These are phyloP conservation scores for Acrobasis suavella DNA, from an alignment of 2,888 invertebrate genomes.

Conservation along the genomic window DNA sequence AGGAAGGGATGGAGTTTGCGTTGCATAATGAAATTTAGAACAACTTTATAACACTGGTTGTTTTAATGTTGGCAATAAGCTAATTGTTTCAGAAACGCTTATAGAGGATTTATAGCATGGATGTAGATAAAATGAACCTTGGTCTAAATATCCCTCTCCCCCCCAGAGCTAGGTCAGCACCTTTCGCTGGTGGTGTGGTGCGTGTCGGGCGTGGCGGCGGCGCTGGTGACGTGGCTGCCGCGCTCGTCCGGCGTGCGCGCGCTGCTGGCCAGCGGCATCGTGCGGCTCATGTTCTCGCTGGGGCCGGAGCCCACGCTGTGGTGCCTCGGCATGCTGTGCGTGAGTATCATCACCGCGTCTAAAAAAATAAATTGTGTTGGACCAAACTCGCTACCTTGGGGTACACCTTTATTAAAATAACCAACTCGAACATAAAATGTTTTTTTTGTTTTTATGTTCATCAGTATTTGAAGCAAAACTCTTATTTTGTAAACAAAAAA, in stretches of 20 bases:
- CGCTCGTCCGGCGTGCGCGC: conserved; percentile 87
- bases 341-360: conserved; percentile 48
- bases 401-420: no score
- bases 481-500: no score
- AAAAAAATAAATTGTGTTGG: no score
- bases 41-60: no score
- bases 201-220: conserved; percentile 87
- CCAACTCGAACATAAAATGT: neutral
- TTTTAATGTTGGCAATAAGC: no score
- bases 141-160: neutral
- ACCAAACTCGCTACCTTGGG: no score
- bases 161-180: conserved; percentile 89
- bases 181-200: conserved; percentile 94
- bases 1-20: no score
- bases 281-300: conserved; percentile 92
- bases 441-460: neutral
- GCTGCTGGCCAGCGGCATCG: conserved; percentile 67
- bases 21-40: no score
- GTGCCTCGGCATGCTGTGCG: conserved; percentile 91
- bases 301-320: conserved; percentile 94
- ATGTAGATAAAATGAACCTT: no score
- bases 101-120: no score
- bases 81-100: no score
- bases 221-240: conserved; percentile 89
- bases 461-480: no score